phyloP scores from a whole-genome alignment of 2,113 vertebrate species.

The Noctilio leporinus region DNA sequence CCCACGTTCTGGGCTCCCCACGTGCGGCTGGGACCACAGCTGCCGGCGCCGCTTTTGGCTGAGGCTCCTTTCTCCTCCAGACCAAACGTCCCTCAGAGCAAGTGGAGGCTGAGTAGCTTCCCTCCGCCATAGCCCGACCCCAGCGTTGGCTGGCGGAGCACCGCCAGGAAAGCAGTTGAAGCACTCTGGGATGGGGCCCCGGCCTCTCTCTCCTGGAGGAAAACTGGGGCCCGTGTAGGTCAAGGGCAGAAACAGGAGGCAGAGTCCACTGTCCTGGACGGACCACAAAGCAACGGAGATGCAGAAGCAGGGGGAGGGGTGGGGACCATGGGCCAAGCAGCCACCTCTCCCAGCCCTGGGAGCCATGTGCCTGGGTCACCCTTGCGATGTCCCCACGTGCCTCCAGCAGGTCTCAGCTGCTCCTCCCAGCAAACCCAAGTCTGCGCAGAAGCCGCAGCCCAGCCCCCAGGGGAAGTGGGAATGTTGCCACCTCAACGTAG shows the following conservation, averaged over 20 bases:
- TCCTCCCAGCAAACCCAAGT: too few species aligned
- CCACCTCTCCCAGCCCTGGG: too few species aligned
- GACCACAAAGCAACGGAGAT: too few species aligned
- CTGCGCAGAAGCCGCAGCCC: background rate
- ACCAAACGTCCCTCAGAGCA: background rate
- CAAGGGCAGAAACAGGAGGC: background rate
- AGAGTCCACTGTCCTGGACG: accelerated
- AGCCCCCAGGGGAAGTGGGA: background rate
- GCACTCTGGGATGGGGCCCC: background rate
- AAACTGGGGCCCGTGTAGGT: background rate
- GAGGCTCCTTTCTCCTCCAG: too few species aligned
- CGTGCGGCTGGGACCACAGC: background rate
- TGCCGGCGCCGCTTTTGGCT: accelerated
- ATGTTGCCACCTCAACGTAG: background rate
- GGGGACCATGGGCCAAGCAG: accelerated
- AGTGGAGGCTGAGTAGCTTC: background rate
- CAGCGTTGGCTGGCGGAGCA: background rate
- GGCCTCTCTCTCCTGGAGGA: accelerated
- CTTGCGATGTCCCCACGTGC: accelerated
- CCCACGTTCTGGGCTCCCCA: accelerated
- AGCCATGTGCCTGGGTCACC: background rate
- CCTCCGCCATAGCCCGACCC: too few species aligned
- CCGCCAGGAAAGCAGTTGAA: accelerated
- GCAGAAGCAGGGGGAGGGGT: accelerated
- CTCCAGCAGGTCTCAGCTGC: background rate